Base-by-base conservation (phyloP, 2,888 invertebrate species). In the Cantharis lateralis region DNA sequence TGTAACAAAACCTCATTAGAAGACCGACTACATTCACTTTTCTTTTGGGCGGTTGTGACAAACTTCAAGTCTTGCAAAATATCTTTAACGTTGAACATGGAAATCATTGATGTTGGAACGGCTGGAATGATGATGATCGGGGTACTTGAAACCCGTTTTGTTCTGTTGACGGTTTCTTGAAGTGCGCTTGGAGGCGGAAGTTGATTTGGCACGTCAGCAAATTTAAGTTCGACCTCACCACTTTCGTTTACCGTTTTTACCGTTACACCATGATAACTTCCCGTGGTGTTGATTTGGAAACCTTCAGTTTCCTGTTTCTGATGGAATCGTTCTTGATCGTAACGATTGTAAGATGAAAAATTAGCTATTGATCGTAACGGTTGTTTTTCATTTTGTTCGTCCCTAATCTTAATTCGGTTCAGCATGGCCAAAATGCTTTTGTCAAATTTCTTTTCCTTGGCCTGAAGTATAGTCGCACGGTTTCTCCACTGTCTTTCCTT, bases 91-190 rank as follows among this genome's bases (percentile, higher is more conserved):
- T 99, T 99, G 87, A 95, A 96, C 98, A 99, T 99, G 15, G 98
- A 95, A 79, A 99, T 97, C 81, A 99, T 92, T 10, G 98, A 96
- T 20, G 97, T 96, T 66, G 96, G n/a, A n/a, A 97, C 96, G 75
- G 98, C 97, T 5, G 99, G 99, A 86, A 99, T 98, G 85, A 99
- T 97, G 82, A 99, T 98, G 84, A 99, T 99, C 10, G 99, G 99
- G 0, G 98, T 99, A n/a, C 87, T 81, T 0, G 88, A 88, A 3
- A 88, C 84, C 11, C 87, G 82, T 79, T 88, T 88, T 32, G 84
- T 82, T 76, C 11, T 83, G 83, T 61, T 87, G 85, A 3, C 20
- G 1, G 86, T 82, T 13, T 81, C 80, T 10, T 28, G 10, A 4
- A 86, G 86, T 69, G 86, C 71, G 10, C 86, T 85, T 5, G 86